A percentile compares a stretch with the other conserved stretches of the same genome.
phyloP scores from a whole-genome alignment of 2,797 vertebrate species.

The Halcyon badia region DNA sequence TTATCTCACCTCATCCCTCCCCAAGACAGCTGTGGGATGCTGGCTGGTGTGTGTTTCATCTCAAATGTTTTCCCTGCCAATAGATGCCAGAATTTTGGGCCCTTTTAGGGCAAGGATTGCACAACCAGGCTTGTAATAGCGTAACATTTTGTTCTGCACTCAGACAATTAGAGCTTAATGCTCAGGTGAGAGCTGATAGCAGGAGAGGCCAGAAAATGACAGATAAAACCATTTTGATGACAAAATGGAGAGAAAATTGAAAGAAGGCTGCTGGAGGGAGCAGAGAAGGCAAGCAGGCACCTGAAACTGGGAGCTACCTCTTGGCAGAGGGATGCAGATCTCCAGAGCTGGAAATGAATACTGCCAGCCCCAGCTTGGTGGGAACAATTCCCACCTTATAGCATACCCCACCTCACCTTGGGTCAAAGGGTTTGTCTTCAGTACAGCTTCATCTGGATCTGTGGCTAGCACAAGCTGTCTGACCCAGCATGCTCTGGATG shows the following conservation, averaged over 20 bases:
- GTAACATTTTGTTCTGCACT: background rate
- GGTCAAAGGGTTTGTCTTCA: background rate
- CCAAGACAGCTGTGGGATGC: background rate
- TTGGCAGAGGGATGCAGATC: background rate
- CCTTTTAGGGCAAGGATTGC: background rate
- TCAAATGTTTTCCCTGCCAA: background rate
- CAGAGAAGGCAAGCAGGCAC: background rate
- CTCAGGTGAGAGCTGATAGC: background rate
- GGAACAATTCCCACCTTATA: background rate
- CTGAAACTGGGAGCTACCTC: background rate
- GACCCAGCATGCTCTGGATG: rapidly evolving
- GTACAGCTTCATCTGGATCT: background rate
- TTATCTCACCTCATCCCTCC: background rate
- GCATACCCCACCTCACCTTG: background rate
- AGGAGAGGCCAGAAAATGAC: background rate
- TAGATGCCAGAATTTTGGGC: background rate
- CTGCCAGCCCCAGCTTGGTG: background rate
- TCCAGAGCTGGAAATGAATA: background rate
- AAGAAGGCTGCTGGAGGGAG: background rate
- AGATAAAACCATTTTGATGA: background rate
- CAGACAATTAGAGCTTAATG: background rate
- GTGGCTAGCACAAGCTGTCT: background rate
- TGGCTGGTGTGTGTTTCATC: background rate
- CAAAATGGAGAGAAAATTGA: background rate
- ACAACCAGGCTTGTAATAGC: background rate